Evolutionary conservation across 2,888 invertebrate species (phyloP), one percentile per base, ranked within the genome.

Genomic region (Pediacus dermestoides): DNA sequence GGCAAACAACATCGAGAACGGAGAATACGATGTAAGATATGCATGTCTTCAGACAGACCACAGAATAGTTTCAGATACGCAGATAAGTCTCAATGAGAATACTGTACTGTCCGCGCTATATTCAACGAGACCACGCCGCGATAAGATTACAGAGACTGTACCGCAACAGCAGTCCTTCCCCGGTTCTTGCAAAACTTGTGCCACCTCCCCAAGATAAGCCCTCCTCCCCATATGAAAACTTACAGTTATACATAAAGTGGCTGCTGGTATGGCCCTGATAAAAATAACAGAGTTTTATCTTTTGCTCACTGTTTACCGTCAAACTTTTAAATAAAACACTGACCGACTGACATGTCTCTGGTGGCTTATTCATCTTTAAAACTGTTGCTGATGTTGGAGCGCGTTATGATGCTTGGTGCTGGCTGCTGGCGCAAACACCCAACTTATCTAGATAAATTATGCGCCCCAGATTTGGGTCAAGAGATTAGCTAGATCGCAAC

Each of bases 401-500:
- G n/a, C n/a, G n/a, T n/a, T n/a, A n/a, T n/a, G n/a, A n/a, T n/a
- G n/a, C n/a, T n/a, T n/a, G n/a, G n/a, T n/a, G n/a, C n/a, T n/a
- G n/a, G n/a, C n/a, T n/a, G 42, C 14, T 34, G 41, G 39, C 39
- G 42, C 39, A 44, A 41, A 34, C 35, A 31, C 25, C 25, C 37
- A 37, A 16, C 28, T 23, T 23, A 33, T 33, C 39, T 22, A 45
- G 50, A 50, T 50, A 47, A 47, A 45, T 50, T 45, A 45, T 40
- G 28, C 37, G 9, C 25, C 26, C 14, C 6, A 50, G 50, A 50
- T 50, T 45, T 50, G 33, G 50, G 50, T 47, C 50, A 47, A n/a
- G n/a, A n/a, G n/a, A n/a, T n/a, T n/a, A n/a, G n/a, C n/a, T 8
- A 46, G 49, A 49, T 49, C 36, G 16, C 30, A 9, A 16, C 13